Evolutionary conservation across 2,797 vertebrate species (phyloP), one percentile per base, ranked within the genome.

Genomic region (Molossus alvarezi): DNA sequence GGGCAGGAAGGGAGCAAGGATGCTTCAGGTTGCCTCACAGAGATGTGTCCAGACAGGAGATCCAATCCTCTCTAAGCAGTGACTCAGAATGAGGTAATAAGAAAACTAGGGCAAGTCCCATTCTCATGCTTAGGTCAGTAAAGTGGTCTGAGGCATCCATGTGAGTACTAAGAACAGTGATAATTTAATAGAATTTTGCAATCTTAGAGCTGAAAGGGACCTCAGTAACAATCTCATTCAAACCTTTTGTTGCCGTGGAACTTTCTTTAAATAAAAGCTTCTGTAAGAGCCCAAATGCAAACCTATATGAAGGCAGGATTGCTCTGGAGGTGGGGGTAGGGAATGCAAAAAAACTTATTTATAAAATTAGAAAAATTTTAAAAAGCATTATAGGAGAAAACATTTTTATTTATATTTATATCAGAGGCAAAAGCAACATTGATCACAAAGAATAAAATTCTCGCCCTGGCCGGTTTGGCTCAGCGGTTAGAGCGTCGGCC

Each of bases 201-300:
- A 64, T 90, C 85, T 53, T 53, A 29, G 45, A 82, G 41, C 41
- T 75, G 62, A 57, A 91, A 90, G 65, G 62, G 82, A 60, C 73
- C 62, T 88, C n/a, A n/a, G 27, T 60, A 88, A 87, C n/a, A 71
- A 71, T 45, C 64, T n/a, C 53, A 29, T 72, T 33, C 90, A 86
- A 92, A 80, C 12, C 62, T 89, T 85, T 92, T 45, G 84, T 93
- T 97, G 79, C 83, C 55, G 75, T 60, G 89, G 58, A 82, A 76
- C 86, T 25, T 45, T 75, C 60, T 90, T 83, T 48, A 95, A 95
- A 94, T 65, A 93, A 95, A 95, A 96, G 82, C 51, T 76, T 89
- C 27, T 60, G 62, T 14, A 37, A 72, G 41, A 62, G 79, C 72
- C 27, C 55, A 53, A 73, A 72, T 29, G 29, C 29, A 95, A 69